These are phyloP conservation scores for Rotaria socialis DNA, from an alignment of 2,888 invertebrate genomes.

Conservation along the genomic window DNA sequence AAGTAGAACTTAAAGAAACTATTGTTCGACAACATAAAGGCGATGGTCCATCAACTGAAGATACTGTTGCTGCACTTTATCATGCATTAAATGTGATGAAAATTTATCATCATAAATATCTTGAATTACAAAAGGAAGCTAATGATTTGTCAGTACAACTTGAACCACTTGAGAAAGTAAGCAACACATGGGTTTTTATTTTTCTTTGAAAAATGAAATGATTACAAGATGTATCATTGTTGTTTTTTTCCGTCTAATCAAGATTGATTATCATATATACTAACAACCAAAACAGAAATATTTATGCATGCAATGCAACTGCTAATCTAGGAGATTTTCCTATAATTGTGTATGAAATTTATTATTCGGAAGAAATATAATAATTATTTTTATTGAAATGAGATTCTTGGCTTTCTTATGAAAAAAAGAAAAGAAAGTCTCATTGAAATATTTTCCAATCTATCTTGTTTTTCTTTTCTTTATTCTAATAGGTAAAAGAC, in stretches of 20 bases:
- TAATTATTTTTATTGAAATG: background rate
- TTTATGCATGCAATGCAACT: background rate
- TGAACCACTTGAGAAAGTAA: constrained; percentile 78
- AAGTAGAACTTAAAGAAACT: background rate
- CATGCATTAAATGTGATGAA: constrained; percentile 86
- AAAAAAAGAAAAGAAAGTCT: too few species aligned
- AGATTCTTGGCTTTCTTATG: background rate
- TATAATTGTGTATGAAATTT: background rate
- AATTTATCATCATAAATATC: constrained; percentile 79
- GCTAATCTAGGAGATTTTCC: background rate
- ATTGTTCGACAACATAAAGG: background rate
- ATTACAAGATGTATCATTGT: background rate
- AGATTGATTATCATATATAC: background rate
- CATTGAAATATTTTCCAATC: too few species aligned
- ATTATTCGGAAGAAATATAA: background rate
- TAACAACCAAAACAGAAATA: background rate
- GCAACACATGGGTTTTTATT: constrained; percentile 47
- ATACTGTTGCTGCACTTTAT: constrained; percentile 1
- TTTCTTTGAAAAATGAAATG: too few species aligned
- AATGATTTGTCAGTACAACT: constrained; percentile 78
- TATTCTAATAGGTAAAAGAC: background rate
- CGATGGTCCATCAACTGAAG: background rate
- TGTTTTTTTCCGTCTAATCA: background rate
- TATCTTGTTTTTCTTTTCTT: too few species aligned
- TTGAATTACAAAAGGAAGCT: constrained; percentile 71